Base-by-base conservation (phyloP, 1,140 invertebrate species). In the Diplogasteroides magnus region DNA sequence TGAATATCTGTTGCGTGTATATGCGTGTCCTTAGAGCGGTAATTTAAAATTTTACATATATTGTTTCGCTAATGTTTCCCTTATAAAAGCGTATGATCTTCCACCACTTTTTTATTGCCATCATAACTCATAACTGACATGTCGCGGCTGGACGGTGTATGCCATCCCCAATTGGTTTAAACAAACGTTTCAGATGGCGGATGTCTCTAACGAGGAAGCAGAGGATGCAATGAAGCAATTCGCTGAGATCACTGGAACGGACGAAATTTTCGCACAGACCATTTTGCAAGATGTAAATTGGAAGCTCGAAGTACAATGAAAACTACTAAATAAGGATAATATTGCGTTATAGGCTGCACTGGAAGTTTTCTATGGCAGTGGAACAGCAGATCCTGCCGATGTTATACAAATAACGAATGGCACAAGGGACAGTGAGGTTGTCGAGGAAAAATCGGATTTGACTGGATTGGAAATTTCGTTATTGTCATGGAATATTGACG, bases 401-500 rank as follows among this genome's bases (percentile, higher is more conserved):
- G 27, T 28, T 14, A 2, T 57, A 2, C n/a, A 25, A n/a, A 57
- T 59, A n/a, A 31, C 60, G 25, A 27, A 15, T 0, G 3, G 13
- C 13, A 0, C 59, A 19, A 31, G 6, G 6, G 1, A 23, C 2
- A 11, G 23, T 0, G 19, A 6, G 19, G 32, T 57, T 31, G 27
- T 23, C 0, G 60, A 25, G 6, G 31, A 61, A 15, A 58, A 69
- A 19, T 64, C 59, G 27, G 37, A 63, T 62, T 61, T 67, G 26
- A 19, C 48, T 37, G 66, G 66, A 0, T 31, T 75, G 3, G 64
- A 77, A 61, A n/a, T 77, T 19, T 70, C 69, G 23, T 72, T 87
- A 23, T 78, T 87, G 2, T 83, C 86, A 2, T 89, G 88, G 88
- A 89, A 89, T 77, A 83, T 89, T 70, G 88, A 89, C 84, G 88